Evolutionary conservation across 2,797 vertebrate genomes (phyloP).

Genomic region (Enteromius paludinosus): DNA sequence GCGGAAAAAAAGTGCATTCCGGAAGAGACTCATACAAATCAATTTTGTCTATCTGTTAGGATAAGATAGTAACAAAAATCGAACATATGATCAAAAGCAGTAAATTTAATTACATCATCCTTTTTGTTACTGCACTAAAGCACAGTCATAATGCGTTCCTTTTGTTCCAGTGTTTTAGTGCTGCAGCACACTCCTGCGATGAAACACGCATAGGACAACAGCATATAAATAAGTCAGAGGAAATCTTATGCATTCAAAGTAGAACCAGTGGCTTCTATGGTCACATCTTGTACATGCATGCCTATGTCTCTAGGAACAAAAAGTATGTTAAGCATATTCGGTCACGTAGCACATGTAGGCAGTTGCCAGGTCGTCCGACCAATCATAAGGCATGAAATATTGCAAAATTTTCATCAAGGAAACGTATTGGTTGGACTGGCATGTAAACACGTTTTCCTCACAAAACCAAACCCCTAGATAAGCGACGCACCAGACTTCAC

Average conservation of each 20-base stretch:
- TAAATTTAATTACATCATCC: not conserved
- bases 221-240: not conserved
- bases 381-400: constrained; percentile 48
- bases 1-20: not conserved
- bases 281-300: not conserved
- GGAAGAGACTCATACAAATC: not conserved
- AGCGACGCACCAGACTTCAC: not conserved
- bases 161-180: not conserved
- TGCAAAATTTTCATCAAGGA: constrained; percentile 3
- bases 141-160: too few relatives aligned
- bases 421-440: constrained; percentile 57
- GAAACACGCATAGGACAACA: not conserved
- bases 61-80: constrained; percentile 27
- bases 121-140: not conserved
- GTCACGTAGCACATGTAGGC: constrained; percentile 66
- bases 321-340: not conserved
- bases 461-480: not conserved
- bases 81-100: not conserved
- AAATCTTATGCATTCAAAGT: not conserved
- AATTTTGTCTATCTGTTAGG: not conserved
- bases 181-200: not conserved
- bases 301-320: constrained; percentile 11
- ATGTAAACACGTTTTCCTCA: constrained; percentile 41
- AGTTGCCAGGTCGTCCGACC: constrained; percentile 26
- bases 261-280: too few relatives aligned